phyloP scores from a whole-genome alignment of 2,797 vertebrate genomes.

The Hydrocynus forskahlii region DNA sequence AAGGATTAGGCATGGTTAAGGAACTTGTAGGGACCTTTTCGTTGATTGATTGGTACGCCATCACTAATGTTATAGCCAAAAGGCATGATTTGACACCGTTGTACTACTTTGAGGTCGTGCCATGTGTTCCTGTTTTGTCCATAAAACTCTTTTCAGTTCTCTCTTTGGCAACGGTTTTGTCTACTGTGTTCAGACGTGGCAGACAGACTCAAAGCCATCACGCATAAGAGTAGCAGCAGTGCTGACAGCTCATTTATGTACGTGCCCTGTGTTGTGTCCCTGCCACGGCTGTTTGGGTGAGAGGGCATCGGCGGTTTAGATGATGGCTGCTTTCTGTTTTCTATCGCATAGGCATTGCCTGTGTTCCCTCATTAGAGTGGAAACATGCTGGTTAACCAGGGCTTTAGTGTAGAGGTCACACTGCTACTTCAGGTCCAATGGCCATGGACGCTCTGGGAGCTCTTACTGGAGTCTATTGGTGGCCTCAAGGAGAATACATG shows the following conservation, averaged over 20 bases:
- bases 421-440: slow-evolving; percentile 2
- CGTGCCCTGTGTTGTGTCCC: slow-evolving; percentile 5
- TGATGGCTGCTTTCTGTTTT: slow-evolving; percentile 12
- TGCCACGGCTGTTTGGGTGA: slow-evolving; percentile 13
- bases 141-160: background rate
- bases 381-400: slow-evolving; percentile 39
- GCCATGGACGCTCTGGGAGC: slow-evolving; percentile 19
- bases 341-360: slow-evolving; percentile 6
- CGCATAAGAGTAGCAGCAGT: slow-evolving; percentile 14
- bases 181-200: slow-evolving; percentile 1
- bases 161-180: background rate
- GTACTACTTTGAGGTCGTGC: background rate
- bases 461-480: slow-evolving; percentile 15
- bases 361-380: slow-evolving; percentile 1
- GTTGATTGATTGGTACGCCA: background rate
- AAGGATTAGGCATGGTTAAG: background rate
- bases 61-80: background rate
- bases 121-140: slow-evolving; percentile 8
- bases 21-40: background rate
- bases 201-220: background rate
- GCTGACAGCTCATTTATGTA: slow-evolving; percentile 22
- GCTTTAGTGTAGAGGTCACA: background rate
- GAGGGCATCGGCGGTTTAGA: slow-evolving; percentile 11
- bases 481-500: slow-evolving; percentile 34
- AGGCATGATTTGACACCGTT: background rate